Evolutionary conservation across 2,113 vertebrate genomes (phyloP).

Genomic region (Bufo gargarizans): DNA sequence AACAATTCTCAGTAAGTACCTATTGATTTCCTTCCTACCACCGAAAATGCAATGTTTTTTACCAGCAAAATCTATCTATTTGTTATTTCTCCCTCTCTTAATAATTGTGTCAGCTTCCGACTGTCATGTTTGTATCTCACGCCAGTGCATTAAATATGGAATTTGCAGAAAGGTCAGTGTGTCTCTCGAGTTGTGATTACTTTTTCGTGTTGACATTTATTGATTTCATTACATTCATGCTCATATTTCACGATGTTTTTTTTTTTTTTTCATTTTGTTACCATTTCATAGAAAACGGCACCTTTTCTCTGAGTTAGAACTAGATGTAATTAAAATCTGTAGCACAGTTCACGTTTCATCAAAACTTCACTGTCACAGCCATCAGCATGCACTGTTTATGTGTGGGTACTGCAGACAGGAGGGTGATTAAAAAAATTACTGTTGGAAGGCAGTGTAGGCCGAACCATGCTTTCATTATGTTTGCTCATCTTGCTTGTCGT

Average conservation of each 20-base stretch:
- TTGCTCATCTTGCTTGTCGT: not conserved
- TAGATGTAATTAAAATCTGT: slow-evolving; percentile 77
- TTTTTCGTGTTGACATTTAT: slow-evolving; percentile 87
- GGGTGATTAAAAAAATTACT: slow-evolving; percentile 64
- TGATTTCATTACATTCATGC: slow-evolving; percentile 82
- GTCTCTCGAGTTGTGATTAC: slow-evolving; percentile 84
- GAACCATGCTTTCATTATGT: not conserved
- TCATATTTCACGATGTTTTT: slow-evolving; percentile 79
- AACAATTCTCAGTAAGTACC: slow-evolving; percentile 60
- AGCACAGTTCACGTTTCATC: slow-evolving; percentile 68
- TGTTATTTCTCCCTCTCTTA: slow-evolving; percentile 58
- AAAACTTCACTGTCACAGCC: slow-evolving; percentile 70
- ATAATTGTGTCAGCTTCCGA: slow-evolving; percentile 70
- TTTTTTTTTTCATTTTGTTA: slow-evolving; percentile 70
- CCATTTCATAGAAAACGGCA: slow-evolving; percentile 74
- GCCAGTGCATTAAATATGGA: slow-evolving; percentile 78
- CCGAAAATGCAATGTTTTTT: slow-evolving; percentile 63
- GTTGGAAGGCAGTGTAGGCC: not conserved
- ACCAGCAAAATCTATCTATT: slow-evolving; percentile 62
- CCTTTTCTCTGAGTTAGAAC: slow-evolving; percentile 72
- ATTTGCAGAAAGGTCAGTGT: slow-evolving; percentile 84
- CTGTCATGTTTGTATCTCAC: slow-evolving; percentile 74
- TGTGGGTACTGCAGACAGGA: slow-evolving; percentile 70
- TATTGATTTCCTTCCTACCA: slow-evolving; percentile 65
- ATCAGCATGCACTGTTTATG: slow-evolving; percentile 71